phyloP scores from a whole-genome alignment of 37 sponge, comb jelly and placozoan species.

The Mnemiopsis leidyi region DNA sequence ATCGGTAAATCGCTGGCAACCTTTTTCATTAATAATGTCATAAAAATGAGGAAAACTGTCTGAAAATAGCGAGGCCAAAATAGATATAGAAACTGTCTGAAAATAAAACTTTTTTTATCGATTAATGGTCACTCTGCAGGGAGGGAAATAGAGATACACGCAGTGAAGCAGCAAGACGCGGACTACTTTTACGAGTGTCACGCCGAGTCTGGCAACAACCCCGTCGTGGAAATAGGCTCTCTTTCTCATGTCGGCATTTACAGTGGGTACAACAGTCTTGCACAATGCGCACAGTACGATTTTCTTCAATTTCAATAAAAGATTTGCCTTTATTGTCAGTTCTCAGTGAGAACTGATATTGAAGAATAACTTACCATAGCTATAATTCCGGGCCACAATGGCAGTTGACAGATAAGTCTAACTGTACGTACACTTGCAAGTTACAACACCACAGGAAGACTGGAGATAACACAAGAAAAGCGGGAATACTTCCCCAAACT shows the following conservation, averaged over 20 bases:
- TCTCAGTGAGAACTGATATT: not conserved
- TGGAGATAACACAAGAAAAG: conserved; percentile 14
- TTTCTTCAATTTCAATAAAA: not conserved
- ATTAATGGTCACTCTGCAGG: not conserved
- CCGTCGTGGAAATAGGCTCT: not conserved
- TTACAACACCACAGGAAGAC: not conserved
- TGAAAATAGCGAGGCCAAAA: too few species aligned
- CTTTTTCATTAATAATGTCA: too few species aligned
- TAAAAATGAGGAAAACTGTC: too few species aligned
- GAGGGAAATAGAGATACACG: not conserved
- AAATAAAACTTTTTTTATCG: too few species aligned
- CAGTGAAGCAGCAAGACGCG: not conserved
- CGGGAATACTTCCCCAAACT: not conserved
- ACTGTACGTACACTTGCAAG: too few species aligned
- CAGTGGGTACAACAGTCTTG: too few species aligned
- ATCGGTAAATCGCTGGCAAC: too few species aligned
- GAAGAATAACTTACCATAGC: too few species aligned
- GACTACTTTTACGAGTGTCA: conserved; percentile 43
- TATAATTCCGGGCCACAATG: not conserved
- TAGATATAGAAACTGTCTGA: too few species aligned
- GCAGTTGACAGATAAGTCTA: not conserved
- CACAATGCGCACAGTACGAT: too few species aligned
- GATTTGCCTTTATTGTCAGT: not conserved
- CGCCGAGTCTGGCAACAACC: not conserved
- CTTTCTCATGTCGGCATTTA: not conserved